A percentile compares a stretch with the other conserved stretches of the same genome.
Conservation (phyloP, 2,888 invertebrate genomes). For the Branchellion lobata region DNA sequence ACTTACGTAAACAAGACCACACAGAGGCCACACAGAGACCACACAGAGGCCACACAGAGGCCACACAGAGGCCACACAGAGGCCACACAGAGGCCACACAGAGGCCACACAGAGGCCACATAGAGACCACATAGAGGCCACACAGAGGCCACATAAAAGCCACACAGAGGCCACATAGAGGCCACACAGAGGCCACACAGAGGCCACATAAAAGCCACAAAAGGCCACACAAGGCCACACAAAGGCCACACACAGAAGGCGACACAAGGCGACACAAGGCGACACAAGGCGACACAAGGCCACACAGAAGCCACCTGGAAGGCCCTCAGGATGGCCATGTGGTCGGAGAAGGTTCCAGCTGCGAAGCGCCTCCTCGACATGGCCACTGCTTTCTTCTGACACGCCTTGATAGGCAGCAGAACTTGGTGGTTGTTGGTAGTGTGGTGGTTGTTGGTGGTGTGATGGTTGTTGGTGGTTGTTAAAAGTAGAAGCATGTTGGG, state of each 20-base stretch:
- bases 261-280: too few species aligned
- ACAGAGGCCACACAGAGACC: too few species aligned
- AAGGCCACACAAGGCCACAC: neutral
- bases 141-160: too few species aligned
- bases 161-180: too few species aligned
- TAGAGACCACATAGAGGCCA: too few species aligned
- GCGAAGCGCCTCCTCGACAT: constrained; percentile 73
- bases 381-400: constrained; percentile 67
- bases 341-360: constrained; percentile 80
- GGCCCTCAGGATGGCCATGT: constrained; percentile 78
- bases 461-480: neutral
- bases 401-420: constrained; percentile 72
- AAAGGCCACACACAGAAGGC: neutral
- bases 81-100: too few species aligned
- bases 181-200: too few species aligned
- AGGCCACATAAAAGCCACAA: neutral
- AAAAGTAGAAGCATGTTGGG: neutral
- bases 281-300: neutral
- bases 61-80: too few species aligned
- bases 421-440: too few species aligned
- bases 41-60: too few species aligned
- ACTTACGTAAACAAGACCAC: neutral
- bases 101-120: too few species aligned
- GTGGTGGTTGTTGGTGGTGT: too few species aligned
- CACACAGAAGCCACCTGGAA: constrained; percentile 71